Percentiles rank a stretch among this genome's conserved stretches.
These are phyloP conservation scores for Paguma larvata DNA, from an alignment of 2,797 vertebrate species.

Conservation along the genomic window DNA sequence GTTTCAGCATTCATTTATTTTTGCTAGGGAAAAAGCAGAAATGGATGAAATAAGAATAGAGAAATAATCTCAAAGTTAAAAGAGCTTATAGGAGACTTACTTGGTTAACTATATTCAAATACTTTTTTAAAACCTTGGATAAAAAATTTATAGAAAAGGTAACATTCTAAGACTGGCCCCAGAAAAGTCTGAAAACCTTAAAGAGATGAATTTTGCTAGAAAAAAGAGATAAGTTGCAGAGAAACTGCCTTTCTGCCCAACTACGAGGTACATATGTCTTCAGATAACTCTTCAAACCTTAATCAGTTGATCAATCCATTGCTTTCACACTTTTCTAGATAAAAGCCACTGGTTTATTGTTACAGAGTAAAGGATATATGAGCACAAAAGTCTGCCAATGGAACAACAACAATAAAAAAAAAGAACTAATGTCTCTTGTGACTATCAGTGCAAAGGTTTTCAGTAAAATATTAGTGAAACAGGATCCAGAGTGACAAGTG, in stretches of 20 bases:
- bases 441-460: not conserved
- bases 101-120: not conserved
- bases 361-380: not conserved
- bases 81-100: not conserved
- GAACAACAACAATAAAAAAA: not conserved
- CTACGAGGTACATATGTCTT: not conserved
- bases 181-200: constrained; percentile 35
- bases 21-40: constrained; percentile 45
- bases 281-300: not conserved
- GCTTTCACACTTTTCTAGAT: not conserved
- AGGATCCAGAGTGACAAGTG: not conserved
- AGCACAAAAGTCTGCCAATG: not conserved
- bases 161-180: not conserved
- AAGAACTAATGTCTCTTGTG: not conserved
- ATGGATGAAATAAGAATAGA: not conserved
- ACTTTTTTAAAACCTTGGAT: not conserved
- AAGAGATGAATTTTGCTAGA: not conserved
- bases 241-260: not conserved
- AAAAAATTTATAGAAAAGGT: not conserved
- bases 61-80: not conserved
- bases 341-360: constrained; percentile 15
- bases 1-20: not conserved
- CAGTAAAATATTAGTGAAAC: constrained; percentile 16
- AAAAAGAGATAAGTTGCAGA: not conserved
- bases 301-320: not conserved